phyloP scores from a whole-genome alignment of 2,797 vertebrate genomes.

The Chelonia mydas region DNA sequence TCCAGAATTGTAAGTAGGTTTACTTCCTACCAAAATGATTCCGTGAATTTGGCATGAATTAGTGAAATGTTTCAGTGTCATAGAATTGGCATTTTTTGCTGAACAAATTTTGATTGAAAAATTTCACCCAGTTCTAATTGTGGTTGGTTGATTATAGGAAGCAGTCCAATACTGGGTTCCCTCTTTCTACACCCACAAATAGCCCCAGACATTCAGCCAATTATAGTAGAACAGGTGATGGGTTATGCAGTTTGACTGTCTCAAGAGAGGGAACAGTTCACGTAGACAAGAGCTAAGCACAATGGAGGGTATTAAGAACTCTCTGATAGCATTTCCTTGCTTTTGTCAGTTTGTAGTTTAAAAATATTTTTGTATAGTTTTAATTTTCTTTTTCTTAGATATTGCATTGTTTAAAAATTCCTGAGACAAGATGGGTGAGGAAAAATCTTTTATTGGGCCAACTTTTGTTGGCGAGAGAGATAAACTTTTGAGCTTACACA shows the following conservation, averaged over 20 bases:
- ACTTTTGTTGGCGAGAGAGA: too few species aligned
- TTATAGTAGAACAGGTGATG: neutral
- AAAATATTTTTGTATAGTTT: neutral
- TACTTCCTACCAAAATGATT: neutral
- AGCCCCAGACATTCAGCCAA: neutral
- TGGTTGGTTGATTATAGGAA: neutral
- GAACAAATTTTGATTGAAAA: neutral
- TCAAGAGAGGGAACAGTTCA: neutral
- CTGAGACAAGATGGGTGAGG: too few species aligned
- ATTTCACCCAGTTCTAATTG: neutral
- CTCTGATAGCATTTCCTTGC: neutral
- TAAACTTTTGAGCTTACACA: neutral
- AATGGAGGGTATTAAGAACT: neutral
- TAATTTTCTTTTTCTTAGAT: neutral
- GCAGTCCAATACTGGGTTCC: neutral
- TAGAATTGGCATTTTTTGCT: neutral
- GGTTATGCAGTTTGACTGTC: neutral
- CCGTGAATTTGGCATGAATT: neutral
- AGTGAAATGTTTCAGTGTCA: neutral
- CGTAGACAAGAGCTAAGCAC: neutral
- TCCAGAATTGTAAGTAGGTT: neutral
- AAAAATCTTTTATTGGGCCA: too few species aligned
- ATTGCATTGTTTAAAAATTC: neutral
- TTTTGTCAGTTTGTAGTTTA: neutral
- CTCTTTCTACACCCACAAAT: neutral